A percentile compares a stretch with the other conserved stretches of the same genome.
Conservation (phyloP, 2,888 invertebrate species). For the Priocnemis perturbator region DNA sequence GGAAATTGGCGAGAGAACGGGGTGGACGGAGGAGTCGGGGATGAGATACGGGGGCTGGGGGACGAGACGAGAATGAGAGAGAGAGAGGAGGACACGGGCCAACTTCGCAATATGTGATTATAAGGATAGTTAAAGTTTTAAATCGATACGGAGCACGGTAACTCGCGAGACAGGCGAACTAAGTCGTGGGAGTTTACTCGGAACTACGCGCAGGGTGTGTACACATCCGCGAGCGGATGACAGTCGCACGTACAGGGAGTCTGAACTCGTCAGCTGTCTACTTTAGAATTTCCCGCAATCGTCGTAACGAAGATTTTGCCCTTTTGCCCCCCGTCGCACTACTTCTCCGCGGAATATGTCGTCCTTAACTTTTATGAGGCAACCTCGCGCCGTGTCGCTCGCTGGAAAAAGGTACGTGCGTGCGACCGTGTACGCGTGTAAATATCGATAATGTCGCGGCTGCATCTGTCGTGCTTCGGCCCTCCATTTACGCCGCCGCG, state of each 20-base stretch:
- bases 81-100: conserved; percentile 40
- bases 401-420: neutral
- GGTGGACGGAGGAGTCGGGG: conserved; percentile 8
- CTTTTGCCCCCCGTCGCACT: no score
- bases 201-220: conserved; percentile 3
- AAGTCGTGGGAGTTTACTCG: conserved; percentile 27
- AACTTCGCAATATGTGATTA: conserved; percentile 71
- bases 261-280: no score
- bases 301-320: no score
- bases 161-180: conserved; percentile 36
- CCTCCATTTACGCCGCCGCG: neutral
- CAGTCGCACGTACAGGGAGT: neutral
- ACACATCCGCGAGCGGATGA: neutral
- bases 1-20: conserved; percentile 16
- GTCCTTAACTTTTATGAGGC: neutral
- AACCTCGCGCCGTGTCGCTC: neutral
- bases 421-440: neutral
- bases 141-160: conserved; percentile 64
- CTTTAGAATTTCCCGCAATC: neutral
- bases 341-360: no score
- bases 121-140: conserved; percentile 70
- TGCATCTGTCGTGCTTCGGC: neutral
- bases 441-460: neutral
- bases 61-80: neutral
- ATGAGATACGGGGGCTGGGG: neutral